Base-by-base conservation (phyloP, 2,888 invertebrate genomes). In the Nemotelus pantherinus region DNA sequence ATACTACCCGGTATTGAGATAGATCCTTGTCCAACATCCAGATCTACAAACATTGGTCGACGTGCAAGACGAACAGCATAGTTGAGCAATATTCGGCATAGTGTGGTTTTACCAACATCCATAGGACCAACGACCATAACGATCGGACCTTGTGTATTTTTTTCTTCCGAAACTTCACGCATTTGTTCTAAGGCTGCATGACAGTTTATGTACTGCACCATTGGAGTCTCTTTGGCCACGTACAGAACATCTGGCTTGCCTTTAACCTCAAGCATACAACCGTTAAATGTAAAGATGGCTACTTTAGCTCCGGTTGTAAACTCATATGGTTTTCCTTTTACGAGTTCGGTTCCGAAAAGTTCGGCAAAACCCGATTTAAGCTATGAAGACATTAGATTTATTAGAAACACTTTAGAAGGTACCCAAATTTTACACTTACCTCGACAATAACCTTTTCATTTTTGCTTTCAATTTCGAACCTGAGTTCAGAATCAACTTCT, bases 201-300 rank as follows among this genome's bases (percentile, higher is more conserved):
- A 39, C 96, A 95, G 87, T 99, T 99, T 2, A 98, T 89, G 86
- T 99, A 99, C 81, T 97, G 93, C 6, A 93, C 89, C 97, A 98
- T 98, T 0, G 98, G 98, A 0, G 99, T 99, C 85, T 98, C 97
- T 85, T 96, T 96, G 0, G 98, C 96, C 0, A 97, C 91, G 85
- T 99, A 99, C 81, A 94, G 95, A 45, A 96, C 96, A 86, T 98
- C 98, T 1, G 96, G 95, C 85, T 93, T 93, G 2, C 98, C 99
- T 78, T 91, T 90, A 9, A 98, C 86, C 86, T 95, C 95, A 0
- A 99, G 87, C 0, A 91, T 91, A 84, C 98, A 98, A 1, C 97
- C 97, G 84, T 98, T 96, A 93, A 96, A 99, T 2, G 98, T 97
- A 84, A 94, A 99, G 39, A 99, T 93, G 0, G 98, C 98, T 6